A percentile compares a stretch with the other conserved stretches of the same genome.
phyloP scores from a whole-genome alignment of 1,140 invertebrate genomes.

The Catajapyx aquilonaris region DNA sequence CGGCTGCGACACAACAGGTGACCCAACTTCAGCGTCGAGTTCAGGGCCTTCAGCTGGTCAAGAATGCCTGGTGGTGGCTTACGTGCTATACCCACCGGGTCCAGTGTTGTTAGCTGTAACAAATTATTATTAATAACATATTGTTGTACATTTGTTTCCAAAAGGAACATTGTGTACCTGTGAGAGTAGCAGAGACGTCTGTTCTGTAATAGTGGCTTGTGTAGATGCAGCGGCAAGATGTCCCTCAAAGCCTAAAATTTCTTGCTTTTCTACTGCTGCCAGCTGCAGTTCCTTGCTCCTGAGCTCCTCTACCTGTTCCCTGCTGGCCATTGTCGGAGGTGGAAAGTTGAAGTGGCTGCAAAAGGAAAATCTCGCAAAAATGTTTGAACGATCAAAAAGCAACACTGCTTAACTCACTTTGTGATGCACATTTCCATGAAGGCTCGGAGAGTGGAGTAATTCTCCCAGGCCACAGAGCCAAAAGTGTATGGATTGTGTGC shows the following conservation, averaged over 20 bases:
- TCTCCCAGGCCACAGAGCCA: conserved; percentile 65
- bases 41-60: conserved; percentile 60
- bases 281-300: conserved; percentile 41
- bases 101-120: conserved; percentile 46
- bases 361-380: conserved; percentile 10
- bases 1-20: conserved; percentile 72
- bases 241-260: conserved; percentile 79
- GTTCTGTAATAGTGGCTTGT: conserved; percentile 68
- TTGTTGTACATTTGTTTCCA: too few relatives aligned
- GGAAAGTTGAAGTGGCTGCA: conserved; percentile 47
- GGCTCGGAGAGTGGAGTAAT: conserved; percentile 75
- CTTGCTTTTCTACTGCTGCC: conserved; percentile 47
- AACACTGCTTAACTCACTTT: conserved; percentile 33
- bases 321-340: conserved; percentile 36
- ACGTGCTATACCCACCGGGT: conserved; percentile 57
- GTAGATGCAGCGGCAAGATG: conserved; percentile 77
- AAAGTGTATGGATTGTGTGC: conserved; percentile 80
- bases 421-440: conserved; percentile 97
- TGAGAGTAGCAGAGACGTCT: conserved; percentile 62
- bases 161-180: too few relatives aligned
- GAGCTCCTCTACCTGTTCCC: conserved; percentile 36
- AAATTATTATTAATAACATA: too few relatives aligned
- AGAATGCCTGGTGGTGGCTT: conserved; percentile 52
- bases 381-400: conserved; percentile 1
- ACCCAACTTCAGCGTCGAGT: conserved; percentile 59